Evolutionary conservation across 1,140 invertebrate genomes (phyloP).

Genomic region (Mya arenaria): DNA sequence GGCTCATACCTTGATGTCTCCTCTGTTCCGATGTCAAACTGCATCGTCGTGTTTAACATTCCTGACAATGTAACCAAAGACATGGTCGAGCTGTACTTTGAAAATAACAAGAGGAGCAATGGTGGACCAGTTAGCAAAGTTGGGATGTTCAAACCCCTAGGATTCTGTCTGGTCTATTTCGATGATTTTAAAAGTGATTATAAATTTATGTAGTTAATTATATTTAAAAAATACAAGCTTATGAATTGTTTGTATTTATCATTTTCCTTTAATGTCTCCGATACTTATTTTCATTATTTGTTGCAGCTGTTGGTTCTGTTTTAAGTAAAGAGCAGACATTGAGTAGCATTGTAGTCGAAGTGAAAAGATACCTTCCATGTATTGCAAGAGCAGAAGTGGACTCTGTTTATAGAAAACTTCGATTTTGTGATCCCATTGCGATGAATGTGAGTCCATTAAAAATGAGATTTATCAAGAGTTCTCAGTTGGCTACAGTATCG

Average conservation of each 20-base stretch:
- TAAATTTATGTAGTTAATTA: not conserved
- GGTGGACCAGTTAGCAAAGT: conserved; percentile 43
- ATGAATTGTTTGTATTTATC: not conserved
- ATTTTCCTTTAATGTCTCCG: not conserved
- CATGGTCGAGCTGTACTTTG: conserved; percentile 44
- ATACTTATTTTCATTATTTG: not conserved
- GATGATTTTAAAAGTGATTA: conserved; percentile 23
- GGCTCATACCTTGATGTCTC: conserved; percentile 1
- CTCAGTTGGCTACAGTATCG: not conserved
- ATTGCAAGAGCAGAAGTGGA: conserved; percentile 5
- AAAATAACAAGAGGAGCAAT: conserved; percentile 20
- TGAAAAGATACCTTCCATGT: not conserved
- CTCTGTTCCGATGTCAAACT: conserved; percentile 27
- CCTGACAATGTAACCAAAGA: conserved; percentile 25
- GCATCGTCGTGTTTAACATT: conserved; percentile 43
- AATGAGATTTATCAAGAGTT: not conserved
- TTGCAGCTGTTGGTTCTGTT: not conserved
- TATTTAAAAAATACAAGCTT: not conserved
- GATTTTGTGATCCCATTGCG: not conserved
- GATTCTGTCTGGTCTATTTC: conserved; percentile 44
- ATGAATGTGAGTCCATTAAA: not conserved
- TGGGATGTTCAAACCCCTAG: conserved; percentile 1
- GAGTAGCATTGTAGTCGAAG: not conserved
- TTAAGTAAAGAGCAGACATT: not conserved
- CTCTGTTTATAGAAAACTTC: not conserved